Conservation (phyloP, 2,888 invertebrate species). For the Apamea sordens region DNA sequence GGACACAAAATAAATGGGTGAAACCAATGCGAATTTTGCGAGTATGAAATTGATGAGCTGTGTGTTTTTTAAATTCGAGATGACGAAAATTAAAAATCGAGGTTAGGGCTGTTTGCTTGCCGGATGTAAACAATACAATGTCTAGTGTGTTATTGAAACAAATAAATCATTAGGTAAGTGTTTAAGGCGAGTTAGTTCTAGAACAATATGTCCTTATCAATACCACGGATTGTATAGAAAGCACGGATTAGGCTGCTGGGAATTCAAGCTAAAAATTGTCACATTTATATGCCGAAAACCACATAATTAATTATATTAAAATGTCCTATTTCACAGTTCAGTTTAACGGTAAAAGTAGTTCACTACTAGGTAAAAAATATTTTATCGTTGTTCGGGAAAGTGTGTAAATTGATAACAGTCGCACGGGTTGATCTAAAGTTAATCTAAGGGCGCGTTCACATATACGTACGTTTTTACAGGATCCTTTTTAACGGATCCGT, state of each 20-base stretch:
- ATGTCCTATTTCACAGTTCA: not conserved
- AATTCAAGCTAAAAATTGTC: not conserved
- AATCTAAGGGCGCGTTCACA: too few relatives aligned
- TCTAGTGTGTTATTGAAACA: constrained; percentile 6
- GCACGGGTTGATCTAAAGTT: not conserved
- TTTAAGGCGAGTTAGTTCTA: constrained; percentile 28
- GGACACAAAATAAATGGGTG: not conserved
- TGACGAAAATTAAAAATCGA: not conserved
- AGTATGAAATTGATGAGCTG: not conserved
- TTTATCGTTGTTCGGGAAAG: not conserved
- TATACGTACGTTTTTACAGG: too few relatives aligned
- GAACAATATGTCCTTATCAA: constrained; percentile 18
- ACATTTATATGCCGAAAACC: not conserved
- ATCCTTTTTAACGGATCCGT: too few relatives aligned
- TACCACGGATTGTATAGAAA: not conserved
- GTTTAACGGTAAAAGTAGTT: not conserved
- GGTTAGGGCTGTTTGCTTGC: not conserved
- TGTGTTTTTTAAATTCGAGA: not conserved
- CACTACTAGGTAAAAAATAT: not conserved
- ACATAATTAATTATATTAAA: not conserved
- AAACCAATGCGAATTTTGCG: not conserved
- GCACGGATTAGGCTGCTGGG: constrained; percentile 3
- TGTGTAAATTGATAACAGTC: not conserved
- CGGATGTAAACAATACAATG: not conserved
- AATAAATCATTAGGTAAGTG: constrained; percentile 22